These are phyloP conservation scores for Malurus splendens DNA, from an alignment of 2,797 vertebrate species.

Conservation along the genomic window DNA sequence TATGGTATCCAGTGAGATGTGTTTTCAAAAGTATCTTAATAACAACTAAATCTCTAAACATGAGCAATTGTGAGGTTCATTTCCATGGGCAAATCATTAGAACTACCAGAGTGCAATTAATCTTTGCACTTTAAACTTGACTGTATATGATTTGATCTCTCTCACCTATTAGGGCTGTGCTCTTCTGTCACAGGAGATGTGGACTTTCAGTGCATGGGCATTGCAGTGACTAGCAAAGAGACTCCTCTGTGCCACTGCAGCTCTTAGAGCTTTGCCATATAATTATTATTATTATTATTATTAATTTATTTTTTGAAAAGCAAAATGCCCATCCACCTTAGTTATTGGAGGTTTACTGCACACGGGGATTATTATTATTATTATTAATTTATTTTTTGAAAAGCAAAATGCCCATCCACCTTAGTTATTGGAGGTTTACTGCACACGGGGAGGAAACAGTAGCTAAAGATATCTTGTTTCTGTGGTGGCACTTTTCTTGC, in stretches of 20 bases:
- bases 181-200: neutral
- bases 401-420: neutral
- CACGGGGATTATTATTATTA: neutral
- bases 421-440: neutral
- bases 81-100: neutral
- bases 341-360: neutral
- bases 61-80: neutral
- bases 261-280: neutral
- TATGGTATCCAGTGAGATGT: neutral
- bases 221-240: neutral
- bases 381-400: neutral
- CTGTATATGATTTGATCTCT: neutral
- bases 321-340: neutral
- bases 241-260: neutral
- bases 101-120: neutral
- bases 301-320: neutral
- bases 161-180: no score
- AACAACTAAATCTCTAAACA: neutral
- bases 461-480: neutral
- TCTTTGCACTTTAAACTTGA: neutral
- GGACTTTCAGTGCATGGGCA: neutral
- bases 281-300: neutral
- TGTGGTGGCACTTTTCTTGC: neutral
- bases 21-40: neutral
- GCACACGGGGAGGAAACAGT: neutral